Evolutionary conservation across 1,140 invertebrate species (phyloP).

Genomic region (Drosophila neocordata): DNA sequence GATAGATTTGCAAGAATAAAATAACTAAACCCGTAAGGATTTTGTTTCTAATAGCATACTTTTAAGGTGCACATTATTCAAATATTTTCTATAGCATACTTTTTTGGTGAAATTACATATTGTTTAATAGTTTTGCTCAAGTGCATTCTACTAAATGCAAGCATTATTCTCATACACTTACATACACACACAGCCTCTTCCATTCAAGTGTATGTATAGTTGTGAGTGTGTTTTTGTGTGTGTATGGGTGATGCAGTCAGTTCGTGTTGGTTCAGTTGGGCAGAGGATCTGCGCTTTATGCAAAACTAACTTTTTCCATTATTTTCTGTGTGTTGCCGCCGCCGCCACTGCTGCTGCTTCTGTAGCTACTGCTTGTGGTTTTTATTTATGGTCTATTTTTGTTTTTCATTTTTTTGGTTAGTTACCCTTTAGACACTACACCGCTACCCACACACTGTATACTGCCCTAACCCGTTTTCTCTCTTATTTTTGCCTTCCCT

Average conservation of each 20-base stretch:
- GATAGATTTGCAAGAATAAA: too few relatives aligned
- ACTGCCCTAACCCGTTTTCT: neutral
- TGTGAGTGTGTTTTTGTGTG: neutral
- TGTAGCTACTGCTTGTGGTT: slow-evolving; percentile 56
- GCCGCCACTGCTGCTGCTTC: slow-evolving; percentile 23
- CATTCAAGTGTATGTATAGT: slow-evolving; percentile 1
- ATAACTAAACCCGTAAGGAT: too few relatives aligned
- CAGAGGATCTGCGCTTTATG: slow-evolving; percentile 67
- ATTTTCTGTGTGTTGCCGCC: slow-evolving; percentile 65
- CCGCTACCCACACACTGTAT: neutral
- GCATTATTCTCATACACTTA: too few relatives aligned
- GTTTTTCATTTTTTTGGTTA: slow-evolving; percentile 72
- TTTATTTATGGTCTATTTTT: slow-evolving; percentile 80
- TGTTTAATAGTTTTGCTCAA: neutral
- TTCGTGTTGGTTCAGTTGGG: slow-evolving; percentile 14
- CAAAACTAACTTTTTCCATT: slow-evolving; percentile 81
- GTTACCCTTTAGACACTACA: slow-evolving; percentile 58
- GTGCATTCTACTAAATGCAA: neutral
- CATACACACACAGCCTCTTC: neutral
- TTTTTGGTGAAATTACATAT: neutral
- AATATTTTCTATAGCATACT: neutral
- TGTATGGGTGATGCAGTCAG: slow-evolving; percentile 38
- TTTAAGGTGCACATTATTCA: too few relatives aligned
- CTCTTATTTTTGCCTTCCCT: neutral
- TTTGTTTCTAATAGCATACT: too few relatives aligned